phyloP scores from a whole-genome alignment of 37 sponge, comb jelly and placozoan genomes.

The Beroe forskalii region DNA sequence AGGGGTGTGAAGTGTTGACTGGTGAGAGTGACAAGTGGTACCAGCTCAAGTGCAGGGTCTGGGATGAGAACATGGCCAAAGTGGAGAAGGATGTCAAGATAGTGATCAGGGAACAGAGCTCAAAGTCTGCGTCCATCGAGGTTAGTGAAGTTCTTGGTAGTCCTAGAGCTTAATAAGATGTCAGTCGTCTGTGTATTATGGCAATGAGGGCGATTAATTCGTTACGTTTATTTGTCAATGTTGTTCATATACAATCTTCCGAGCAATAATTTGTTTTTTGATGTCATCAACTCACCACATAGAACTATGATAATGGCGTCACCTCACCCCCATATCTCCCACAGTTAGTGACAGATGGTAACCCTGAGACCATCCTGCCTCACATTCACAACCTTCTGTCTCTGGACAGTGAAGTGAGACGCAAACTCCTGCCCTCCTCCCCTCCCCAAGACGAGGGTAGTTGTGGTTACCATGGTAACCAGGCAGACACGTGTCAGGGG shows the following conservation, averaged over 20 bases:
- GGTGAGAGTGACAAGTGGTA: slow-evolving; percentile 15
- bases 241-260: no score
- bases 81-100: slow-evolving; percentile 12
- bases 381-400: background rate
- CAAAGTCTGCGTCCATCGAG: slow-evolving; percentile 1
- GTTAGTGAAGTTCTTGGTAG: no score
- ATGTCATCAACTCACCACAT: no score
- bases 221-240: no score
- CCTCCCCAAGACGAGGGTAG: background rate
- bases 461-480: no score
- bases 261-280: no score
- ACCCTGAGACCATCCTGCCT: background rate
- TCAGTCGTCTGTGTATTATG: no score
- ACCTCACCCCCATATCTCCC: no score
- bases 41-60: slow-evolving; percentile 28
- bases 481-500: background rate
- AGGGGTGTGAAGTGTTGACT: background rate
- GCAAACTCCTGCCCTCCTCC: background rate
- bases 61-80: background rate
- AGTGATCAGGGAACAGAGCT: background rate
- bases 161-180: no score
- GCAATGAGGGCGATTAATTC: no score
- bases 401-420: background rate
- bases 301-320: no score
- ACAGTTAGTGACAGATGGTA: background rate